Base-by-base conservation (phyloP, 2,797 vertebrate genomes). In the Spinus pinus region DNA sequence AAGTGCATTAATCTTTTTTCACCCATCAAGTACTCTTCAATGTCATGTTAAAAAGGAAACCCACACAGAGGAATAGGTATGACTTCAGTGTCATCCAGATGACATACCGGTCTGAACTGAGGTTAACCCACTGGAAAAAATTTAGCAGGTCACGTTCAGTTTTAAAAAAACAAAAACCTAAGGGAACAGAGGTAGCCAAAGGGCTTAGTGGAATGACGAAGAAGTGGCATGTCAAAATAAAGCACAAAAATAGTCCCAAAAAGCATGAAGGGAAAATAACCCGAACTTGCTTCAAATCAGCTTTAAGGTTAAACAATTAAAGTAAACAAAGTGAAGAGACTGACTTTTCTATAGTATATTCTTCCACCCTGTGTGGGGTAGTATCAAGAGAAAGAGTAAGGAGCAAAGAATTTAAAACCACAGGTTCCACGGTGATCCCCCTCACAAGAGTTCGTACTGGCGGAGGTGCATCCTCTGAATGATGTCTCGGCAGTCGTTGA, bases 401-500 rank as follows among this genome's bases (percentile, higher is more conserved):
- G 93, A 96, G 88, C 98, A 98, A 97, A 98, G 97, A 92, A 96
- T 98, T 97, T 97, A 98, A 98, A 98, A 98, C 97, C 96, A 98
- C 97, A 98, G 98, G 97, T 97, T 97, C 96, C 95, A 96, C 75
- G 93, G 96, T 87, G 79, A 93, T 88, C 83, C 97, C 98, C 97
- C 98, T 99, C 98, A 99, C 97, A 99, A 98, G 93, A 99, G 99
- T 98, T 99, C 99, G 22, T 99, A 99, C 97, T 99, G 99, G 74
- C 99, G 98, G 93, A 99, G 98, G 83, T 99, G 99, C 99, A 99
- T 99, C 73, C 99, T 98, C 95, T 99, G 99, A 93, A 99, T 99
- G 98, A 99, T 99, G 98, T 99, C 99, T 19, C 99, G 99, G 86
- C 99, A 99, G 98, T 99, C 99, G 71, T 99, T 99, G 98, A 99